Conservation (phyloP, 92 coral and sea anemone genomes). For the Heteractis magnifica region DNA sequence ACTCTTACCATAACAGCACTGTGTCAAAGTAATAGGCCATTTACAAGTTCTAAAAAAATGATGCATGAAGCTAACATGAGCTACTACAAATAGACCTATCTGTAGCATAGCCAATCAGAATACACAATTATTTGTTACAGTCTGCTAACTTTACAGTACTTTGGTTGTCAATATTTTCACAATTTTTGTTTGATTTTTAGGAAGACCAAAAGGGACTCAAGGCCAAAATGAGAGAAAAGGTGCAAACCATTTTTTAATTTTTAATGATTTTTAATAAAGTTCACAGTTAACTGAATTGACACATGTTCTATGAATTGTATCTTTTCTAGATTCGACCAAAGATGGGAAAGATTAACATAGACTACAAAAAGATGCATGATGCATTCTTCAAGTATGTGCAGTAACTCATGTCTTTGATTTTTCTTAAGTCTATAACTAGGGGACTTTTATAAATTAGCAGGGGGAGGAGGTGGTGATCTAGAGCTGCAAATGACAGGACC, state of each 20-base stretch:
- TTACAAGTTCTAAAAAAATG: not conserved
- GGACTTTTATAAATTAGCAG: too few relatives aligned
- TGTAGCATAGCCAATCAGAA: too few relatives aligned
- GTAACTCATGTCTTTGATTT: not conserved
- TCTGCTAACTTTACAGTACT: too few relatives aligned
- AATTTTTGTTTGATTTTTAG: conserved; percentile 18
- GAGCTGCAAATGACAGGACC: too few relatives aligned
- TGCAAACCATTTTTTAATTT: conserved; percentile 5
- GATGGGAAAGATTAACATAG: conserved; percentile 98
- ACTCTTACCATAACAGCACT: too few relatives aligned
- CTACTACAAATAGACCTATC: not conserved
- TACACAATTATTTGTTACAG: too few relatives aligned
- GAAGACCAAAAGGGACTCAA: conserved; percentile 97
- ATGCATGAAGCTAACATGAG: not conserved
- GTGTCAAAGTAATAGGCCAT: too few relatives aligned
- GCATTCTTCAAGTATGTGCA: conserved; percentile 95
- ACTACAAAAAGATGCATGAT: conserved; percentile 97
- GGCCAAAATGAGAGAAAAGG: conserved; percentile 99
- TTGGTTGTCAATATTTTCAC: not conserved
- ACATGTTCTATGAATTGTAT: not conserved
- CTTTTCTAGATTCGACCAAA: conserved; percentile 84
- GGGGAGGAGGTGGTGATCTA: too few relatives aligned
- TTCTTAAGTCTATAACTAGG: too few relatives aligned
- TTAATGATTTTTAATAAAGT: not conserved
- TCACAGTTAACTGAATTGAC: not conserved